A percentile compares a stretch with the other conserved stretches of the same genome.
Evolutionary conservation across 2,113 vertebrate genomes (phyloP).

Genomic region (Ctenomys sociabilis): DNA sequence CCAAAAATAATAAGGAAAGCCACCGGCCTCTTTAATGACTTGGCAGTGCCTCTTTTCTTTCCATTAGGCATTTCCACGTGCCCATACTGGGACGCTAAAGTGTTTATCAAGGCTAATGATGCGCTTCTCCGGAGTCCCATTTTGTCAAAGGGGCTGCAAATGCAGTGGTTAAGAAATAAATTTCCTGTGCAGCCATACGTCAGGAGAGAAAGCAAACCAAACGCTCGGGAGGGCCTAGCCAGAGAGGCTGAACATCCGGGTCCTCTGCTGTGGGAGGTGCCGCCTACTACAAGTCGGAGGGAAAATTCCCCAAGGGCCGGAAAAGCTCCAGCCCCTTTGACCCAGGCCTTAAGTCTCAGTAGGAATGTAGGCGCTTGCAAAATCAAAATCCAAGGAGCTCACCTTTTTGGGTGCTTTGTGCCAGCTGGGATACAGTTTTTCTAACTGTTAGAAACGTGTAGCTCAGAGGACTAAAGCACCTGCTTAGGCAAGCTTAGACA

Average conservation of each 20-base stretch:
- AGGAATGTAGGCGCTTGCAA: neutral
- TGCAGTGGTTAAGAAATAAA: constrained; percentile 64
- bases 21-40: constrained; percentile 66
- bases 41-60: neutral
- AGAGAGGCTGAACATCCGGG: neutral
- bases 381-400: neutral
- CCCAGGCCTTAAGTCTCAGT: neutral
- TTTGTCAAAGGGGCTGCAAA: constrained; percentile 61
- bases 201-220: constrained; percentile 45
- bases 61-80: constrained; percentile 17
- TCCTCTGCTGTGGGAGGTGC: neutral
- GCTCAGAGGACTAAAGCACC: too few species aligned
- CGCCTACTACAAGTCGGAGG: neutral
- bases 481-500: too few species aligned
- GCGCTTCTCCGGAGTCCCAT: constrained; percentile 22
- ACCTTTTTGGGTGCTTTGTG: neutral
- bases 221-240: neutral
- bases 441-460: neutral
- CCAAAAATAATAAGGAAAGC: constrained; percentile 55
- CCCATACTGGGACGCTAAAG: accelerated
- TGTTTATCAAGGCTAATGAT: constrained; percentile 59
- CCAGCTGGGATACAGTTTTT: neutral
- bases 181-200: constrained; percentile 53
- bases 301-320: too few species aligned
- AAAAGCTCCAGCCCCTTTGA: neutral